These are phyloP conservation scores for Trissolcus basalis DNA, from an alignment of 1,140 invertebrate species.

Conservation along the genomic window DNA sequence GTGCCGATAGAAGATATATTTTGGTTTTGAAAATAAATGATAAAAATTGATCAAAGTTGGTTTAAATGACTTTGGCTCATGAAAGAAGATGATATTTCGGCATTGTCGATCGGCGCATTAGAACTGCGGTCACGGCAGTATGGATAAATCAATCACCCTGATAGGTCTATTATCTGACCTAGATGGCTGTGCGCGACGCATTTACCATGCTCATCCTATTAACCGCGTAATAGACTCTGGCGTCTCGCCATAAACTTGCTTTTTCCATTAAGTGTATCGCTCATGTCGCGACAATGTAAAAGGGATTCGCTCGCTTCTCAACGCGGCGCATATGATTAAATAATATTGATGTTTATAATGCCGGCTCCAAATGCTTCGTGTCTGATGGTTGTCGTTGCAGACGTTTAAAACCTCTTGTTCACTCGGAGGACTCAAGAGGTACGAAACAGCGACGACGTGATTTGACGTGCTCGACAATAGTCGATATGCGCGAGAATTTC, in stretches of 20 bases:
- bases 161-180: conserved; percentile 41
- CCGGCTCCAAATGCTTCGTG: conserved; percentile 30
- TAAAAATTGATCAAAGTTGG: no score
- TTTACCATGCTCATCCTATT: conserved; percentile 24
- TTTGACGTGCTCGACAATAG: conserved; percentile 61
- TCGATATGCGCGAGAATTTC: conserved; percentile 54
- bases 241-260: conserved; percentile 29
- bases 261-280: conserved; percentile 45
- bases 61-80: no score
- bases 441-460: conserved; percentile 57
- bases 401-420: conserved; percentile 59
- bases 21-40: no score
- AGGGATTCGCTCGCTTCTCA: conserved; percentile 11
- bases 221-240: conserved; percentile 17
- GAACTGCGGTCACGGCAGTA: conserved; percentile 8
- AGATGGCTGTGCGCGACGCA: conserved; percentile 12
- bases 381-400: conserved; percentile 47
- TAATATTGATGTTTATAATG: conserved; percentile 39
- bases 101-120: not conserved
- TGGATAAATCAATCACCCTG: conserved; percentile 43
- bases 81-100: not conserved
- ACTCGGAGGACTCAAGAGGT: conserved; percentile 46
- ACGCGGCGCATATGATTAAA: conserved; percentile 41
- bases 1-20: no score
- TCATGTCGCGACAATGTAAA: conserved; percentile 18